phyloP scores from a whole-genome alignment of 2,113 vertebrate species.

The Actenoides lindsayi region DNA sequence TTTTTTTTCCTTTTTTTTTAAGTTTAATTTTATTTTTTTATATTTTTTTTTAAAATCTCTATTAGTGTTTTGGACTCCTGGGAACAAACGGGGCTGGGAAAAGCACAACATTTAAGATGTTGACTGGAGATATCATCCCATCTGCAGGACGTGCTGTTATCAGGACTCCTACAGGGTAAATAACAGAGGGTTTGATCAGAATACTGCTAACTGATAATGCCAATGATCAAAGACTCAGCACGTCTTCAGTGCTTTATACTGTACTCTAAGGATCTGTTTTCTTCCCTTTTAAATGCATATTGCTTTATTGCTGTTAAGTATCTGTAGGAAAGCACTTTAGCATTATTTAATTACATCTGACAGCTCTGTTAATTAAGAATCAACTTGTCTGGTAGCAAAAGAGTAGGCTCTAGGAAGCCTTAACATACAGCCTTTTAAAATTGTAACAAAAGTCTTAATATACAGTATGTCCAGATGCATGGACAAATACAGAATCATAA shows the following conservation, averaged over 20 bases:
- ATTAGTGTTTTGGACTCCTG: slow-evolving; percentile 90
- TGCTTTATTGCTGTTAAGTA: neutral
- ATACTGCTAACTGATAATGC: neutral
- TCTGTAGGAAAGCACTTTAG: neutral
- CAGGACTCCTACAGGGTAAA: slow-evolving; percentile 71
- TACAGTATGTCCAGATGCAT: neutral
- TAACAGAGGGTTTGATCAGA: neutral
- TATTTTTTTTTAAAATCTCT: neutral
- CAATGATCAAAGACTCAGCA: neutral
- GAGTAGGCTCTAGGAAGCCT: neutral
- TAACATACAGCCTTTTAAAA: neutral
- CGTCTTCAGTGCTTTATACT: neutral
- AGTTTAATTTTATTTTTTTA: too few species aligned
- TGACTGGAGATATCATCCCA: slow-evolving; percentile 82
- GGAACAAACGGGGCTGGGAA: slow-evolving; percentile 93
- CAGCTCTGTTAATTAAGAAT: neutral
- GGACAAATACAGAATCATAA: neutral
- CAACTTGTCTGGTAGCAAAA: neutral
- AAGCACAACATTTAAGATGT: slow-evolving; percentile 90
- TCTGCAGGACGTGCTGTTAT: slow-evolving; percentile 66
- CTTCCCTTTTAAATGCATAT: slow-evolving; percentile 2
- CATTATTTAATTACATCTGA: neutral
- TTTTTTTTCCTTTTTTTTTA: neutral
- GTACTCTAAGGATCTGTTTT: neutral
- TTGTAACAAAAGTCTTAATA: neutral